Percentiles rank a stretch among this genome's conserved stretches.
Evolutionary conservation across 2,888 invertebrate genomes (phyloP).

Genomic region (Salticus scenicus): DNA sequence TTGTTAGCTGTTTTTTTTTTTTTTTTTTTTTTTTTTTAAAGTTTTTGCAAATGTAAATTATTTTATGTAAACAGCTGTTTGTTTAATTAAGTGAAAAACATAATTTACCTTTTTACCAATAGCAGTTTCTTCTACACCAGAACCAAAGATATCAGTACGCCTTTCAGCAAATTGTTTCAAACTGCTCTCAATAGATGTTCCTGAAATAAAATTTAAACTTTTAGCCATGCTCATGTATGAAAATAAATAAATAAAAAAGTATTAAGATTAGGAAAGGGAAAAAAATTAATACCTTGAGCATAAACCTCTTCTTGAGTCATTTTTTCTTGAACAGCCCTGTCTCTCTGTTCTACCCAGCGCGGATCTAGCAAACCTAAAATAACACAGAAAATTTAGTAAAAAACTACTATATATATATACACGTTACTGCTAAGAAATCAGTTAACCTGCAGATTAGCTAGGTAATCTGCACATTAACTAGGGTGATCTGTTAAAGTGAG

Average conservation of each 20-base stretch:
- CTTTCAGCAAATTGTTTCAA: conserved; percentile 97
- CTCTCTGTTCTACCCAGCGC: conserved; percentile 97
- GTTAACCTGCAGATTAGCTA: too few relatives aligned
- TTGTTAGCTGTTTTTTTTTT: too few relatives aligned
- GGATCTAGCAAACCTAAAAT: conserved; percentile 90
- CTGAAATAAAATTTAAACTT: too few relatives aligned
- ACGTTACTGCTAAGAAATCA: too few relatives aligned
- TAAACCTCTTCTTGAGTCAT: conserved; percentile 91
- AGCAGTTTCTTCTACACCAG: conserved; percentile 98
- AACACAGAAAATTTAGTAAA: not conserved
- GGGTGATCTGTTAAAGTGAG: too few relatives aligned
- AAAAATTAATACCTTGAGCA: conserved; percentile 79
- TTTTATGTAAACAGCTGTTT: too few relatives aligned
- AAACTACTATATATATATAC: too few relatives aligned
- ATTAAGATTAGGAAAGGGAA: not conserved
- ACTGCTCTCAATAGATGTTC: conserved; percentile 95
- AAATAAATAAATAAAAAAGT: not conserved
- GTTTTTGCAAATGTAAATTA: too few relatives aligned
- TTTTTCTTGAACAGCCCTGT: conserved; percentile 94
- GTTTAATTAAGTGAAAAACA: not conserved
- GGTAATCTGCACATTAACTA: too few relatives aligned
- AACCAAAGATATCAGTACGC: conserved; percentile 99
- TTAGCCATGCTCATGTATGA: not conserved
- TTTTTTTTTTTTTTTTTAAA: too few relatives aligned
- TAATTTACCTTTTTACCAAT: conserved; percentile 90